Evolutionary conservation across 2,797 vertebrate species (phyloP).

Genomic region (Tarsius wallacei): DNA sequence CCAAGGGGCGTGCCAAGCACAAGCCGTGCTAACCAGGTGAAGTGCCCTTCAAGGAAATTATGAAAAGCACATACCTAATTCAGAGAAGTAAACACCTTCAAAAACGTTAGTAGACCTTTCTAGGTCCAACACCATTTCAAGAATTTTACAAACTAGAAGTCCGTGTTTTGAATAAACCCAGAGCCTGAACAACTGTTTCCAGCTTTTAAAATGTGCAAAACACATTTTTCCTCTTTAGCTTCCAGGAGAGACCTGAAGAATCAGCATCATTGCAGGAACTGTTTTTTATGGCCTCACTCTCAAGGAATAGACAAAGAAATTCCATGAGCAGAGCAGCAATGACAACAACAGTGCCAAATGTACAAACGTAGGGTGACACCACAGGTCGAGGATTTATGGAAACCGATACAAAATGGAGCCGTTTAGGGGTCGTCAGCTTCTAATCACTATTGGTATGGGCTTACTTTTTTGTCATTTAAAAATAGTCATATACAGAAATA

Average conservation of each 20-base stretch:
- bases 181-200: not conserved
- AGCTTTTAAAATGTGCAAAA: conserved; percentile 39
- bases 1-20: not conserved
- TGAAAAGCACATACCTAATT: conserved; percentile 31
- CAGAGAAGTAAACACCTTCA: conserved; percentile 22
- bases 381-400: not conserved
- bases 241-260: conserved; percentile 27
- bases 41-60: conserved; percentile 25
- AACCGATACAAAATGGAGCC: not conserved
- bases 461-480: not conserved
- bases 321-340: not conserved
- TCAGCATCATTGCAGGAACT: not conserved
- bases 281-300: conserved; percentile 54
- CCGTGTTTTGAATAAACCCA: conserved; percentile 57
- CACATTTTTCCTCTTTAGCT: conserved; percentile 52
- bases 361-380: not conserved
- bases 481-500: not conserved
- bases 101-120: not conserved
- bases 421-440: not conserved
- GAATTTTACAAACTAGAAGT: conserved; percentile 66
- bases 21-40: not conserved
- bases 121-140: conserved; percentile 40
- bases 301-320: not conserved
- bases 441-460: not conserved
- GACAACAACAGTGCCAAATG: not conserved